These are phyloP conservation scores for Amiota mariae DNA, from an alignment of 2,888 invertebrate species.

Conservation along the genomic window DNA sequence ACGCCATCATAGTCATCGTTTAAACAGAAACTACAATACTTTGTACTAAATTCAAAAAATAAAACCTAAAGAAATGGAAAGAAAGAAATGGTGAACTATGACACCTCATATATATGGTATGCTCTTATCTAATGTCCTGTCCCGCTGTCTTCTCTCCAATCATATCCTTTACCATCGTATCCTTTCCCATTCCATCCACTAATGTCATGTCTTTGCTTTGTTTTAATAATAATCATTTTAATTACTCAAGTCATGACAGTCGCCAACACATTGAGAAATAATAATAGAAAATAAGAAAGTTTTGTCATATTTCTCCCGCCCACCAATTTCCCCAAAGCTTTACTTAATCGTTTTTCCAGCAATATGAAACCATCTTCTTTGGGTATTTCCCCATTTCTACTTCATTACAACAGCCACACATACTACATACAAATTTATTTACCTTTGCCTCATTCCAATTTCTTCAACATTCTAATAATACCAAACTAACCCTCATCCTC, in stretches of 20 bases:
- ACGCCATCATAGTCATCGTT: not conserved
- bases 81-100: not conserved
- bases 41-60: not conserved
- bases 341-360: slow-evolving; percentile 20
- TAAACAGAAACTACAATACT: slow-evolving; percentile 7
- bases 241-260: slow-evolving; percentile 50
- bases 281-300: slow-evolving; percentile 5
- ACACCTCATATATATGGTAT: too few relatives aligned
- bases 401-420: too few relatives aligned
- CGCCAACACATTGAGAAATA: slow-evolving; percentile 37
- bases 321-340: slow-evolving; percentile 2
- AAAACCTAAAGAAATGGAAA: not conserved
- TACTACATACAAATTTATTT: too few relatives aligned
- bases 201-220: slow-evolving; percentile 2
- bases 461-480: too few relatives aligned
- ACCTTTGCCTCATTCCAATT: too few relatives aligned
- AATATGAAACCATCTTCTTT: not conserved
- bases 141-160: not conserved
- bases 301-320: not conserved
- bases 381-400: too few relatives aligned
- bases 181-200: not conserved
- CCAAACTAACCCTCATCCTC: too few relatives aligned
- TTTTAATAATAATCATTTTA: slow-evolving; percentile 57
- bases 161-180: not conserved
- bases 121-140: too few relatives aligned